A percentile compares a stretch with the other conserved stretches of the same genome.
Evolutionary conservation across 2,888 invertebrate species (phyloP).

Genomic region (Gastrophysa polygoni): DNA sequence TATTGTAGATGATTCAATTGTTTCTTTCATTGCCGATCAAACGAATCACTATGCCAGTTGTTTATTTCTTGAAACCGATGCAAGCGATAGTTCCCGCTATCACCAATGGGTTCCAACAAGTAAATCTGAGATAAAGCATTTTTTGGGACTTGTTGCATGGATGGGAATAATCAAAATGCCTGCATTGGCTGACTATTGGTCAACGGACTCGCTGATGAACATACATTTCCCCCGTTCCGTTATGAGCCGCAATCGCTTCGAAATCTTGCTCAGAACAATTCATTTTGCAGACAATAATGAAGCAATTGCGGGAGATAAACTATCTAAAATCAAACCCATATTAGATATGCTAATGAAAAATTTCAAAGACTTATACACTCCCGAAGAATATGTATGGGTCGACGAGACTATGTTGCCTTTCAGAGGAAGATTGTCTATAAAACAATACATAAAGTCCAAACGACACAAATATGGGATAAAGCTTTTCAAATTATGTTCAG

Average conservation of each 20-base stretch:
- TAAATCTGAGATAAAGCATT: slow-evolving; percentile 10
- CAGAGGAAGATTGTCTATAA: background rate
- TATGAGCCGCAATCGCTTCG: background rate
- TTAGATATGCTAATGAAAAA: background rate
- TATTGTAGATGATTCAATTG: slow-evolving; percentile 6
- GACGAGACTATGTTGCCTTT: slow-evolving; percentile 1
- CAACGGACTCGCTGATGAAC: background rate
- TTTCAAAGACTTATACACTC: background rate
- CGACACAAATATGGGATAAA: slow-evolving; percentile 4
- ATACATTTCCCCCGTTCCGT: background rate
- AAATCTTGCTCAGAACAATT: background rate
- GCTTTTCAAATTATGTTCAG: slow-evolving; percentile 12
- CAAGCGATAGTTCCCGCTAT: background rate
- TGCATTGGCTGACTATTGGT: slow-evolving; percentile 13
- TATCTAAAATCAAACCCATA: slow-evolving; percentile 1
- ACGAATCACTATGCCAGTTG: slow-evolving; percentile 13
- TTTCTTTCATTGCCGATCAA: slow-evolving; percentile 1
- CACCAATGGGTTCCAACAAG: slow-evolving; percentile 8
- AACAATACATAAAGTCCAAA: background rate
- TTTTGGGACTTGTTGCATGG: slow-evolving; percentile 13
- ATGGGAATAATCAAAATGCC: slow-evolving; percentile 17
- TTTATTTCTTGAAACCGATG: background rate
- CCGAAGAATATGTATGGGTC: slow-evolving; percentile 4
- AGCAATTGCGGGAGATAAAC: background rate
- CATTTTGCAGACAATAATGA: background rate